These are phyloP conservation scores for Stichodactyla mertensii DNA, from an alignment of 64 coral and sea anemone species.

Conservation along the genomic window DNA sequence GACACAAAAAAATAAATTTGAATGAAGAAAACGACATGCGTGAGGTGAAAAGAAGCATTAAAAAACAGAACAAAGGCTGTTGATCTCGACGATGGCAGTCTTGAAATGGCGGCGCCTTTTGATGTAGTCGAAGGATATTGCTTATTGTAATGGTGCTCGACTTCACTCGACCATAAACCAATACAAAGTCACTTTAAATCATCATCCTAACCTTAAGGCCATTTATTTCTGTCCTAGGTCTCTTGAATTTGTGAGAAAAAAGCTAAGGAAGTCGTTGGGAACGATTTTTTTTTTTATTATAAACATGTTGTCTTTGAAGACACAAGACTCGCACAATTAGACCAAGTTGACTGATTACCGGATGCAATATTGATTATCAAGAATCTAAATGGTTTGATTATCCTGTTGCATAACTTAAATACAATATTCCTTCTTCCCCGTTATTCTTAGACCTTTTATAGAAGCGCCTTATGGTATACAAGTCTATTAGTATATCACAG, in stretches of 20 bases:
- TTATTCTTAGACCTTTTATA: background rate
- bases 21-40: background rate
- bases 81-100: background rate
- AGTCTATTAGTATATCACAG: background rate
- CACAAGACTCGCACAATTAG: background rate
- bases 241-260: background rate
- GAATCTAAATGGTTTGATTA: constrained; percentile 15
- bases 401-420: constrained; percentile 2
- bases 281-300: background rate
- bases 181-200: background rate
- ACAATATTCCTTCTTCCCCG: background rate
- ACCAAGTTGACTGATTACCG: constrained; percentile 4
- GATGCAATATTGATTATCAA: constrained; percentile 13
- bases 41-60: background rate
- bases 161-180: background rate
- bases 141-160: constrained; percentile 1
- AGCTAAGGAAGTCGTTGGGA: background rate
- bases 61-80: background rate
- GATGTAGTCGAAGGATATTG: background rate
- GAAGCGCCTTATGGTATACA: background rate
- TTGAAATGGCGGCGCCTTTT: background rate
- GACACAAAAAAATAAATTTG: background rate
- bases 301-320: background rate
- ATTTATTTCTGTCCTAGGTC: background rate
- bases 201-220: background rate